Evolutionary conservation across 2,888 invertebrate genomes (phyloP).

Genomic region (Gisinianus flammeolus): DNA sequence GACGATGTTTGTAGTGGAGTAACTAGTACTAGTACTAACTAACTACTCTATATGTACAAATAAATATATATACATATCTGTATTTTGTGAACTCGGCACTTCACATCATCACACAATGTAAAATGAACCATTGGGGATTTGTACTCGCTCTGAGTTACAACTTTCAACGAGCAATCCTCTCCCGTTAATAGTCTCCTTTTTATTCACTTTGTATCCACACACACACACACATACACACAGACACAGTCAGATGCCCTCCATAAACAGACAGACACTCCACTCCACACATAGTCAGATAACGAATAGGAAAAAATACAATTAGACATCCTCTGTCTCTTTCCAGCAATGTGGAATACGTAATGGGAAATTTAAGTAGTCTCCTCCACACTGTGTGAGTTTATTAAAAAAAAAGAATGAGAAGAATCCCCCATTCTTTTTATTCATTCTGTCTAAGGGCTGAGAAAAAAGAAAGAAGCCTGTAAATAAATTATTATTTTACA

Average conservation of each 20-base stretch:
- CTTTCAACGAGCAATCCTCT: background rate
- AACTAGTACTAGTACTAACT: background rate
- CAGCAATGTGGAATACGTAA: no score
- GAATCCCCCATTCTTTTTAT: no score
- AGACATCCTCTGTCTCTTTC: no score
- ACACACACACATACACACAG: background rate
- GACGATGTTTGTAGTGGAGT: background rate
- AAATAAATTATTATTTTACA: no score
- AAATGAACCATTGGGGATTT: constrained; percentile 16
- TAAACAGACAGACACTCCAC: no score
- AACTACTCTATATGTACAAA: background rate
- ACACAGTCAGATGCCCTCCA: background rate
- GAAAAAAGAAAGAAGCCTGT: no score
- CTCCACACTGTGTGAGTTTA: no score
- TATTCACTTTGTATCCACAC: background rate
- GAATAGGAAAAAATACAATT: no score
- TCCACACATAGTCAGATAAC: no score
- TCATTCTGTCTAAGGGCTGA: no score
- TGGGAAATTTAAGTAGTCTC: no score
- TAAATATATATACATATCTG: background rate
- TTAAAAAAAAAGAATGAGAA: no score
- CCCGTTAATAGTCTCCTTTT: background rate
- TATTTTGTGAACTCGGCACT: background rate
- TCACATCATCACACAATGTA: constrained; percentile 12
- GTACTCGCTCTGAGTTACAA: background rate